Conservation (phyloP, 1,140 invertebrate genomes). For the Zaprionus taronus region DNA sequence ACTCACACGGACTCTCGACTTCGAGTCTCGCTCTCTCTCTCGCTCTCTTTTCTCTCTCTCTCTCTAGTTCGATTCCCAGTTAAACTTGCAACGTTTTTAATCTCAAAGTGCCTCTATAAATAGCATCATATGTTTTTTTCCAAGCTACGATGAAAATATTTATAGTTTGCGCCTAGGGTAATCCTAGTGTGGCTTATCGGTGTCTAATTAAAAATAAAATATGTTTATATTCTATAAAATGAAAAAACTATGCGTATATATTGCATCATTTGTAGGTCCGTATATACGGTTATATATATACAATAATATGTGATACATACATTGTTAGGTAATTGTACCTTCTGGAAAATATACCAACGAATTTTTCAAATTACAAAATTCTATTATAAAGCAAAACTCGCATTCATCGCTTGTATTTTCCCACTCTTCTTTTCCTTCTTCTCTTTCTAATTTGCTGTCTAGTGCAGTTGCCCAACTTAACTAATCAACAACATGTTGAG, state of each 20-base stretch:
- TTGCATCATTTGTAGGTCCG: slow-evolving; percentile 12
- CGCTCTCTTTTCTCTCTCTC: background rate
- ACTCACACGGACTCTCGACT: slow-evolving; percentile 49
- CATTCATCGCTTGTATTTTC: too few relatives aligned
- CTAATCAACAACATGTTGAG: background rate
- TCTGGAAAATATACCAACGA: background rate
- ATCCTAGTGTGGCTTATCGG: slow-evolving; percentile 36
- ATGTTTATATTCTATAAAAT: background rate
- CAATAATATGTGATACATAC: too few relatives aligned
- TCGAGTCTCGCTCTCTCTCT: background rate
- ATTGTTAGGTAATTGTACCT: too few relatives aligned
- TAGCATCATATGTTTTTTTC: slow-evolving; percentile 40
- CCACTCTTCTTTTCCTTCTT: background rate
- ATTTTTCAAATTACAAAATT: background rate
- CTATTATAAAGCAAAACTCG: background rate
- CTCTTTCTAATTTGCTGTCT: background rate
- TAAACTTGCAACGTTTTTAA: slow-evolving; percentile 2
- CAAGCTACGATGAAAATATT: slow-evolving; percentile 15
- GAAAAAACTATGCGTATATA: background rate
- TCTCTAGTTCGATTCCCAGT: slow-evolving; percentile 19
- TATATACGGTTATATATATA: too few relatives aligned
- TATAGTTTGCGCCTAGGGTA: slow-evolving; percentile 28
- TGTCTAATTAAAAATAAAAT: background rate
- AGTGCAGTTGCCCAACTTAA: background rate
- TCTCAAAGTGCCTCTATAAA: slow-evolving; percentile 31